Evolutionary conservation across 2,888 invertebrate genomes (phyloP).

Genomic region (Tholera decimalis): DNA sequence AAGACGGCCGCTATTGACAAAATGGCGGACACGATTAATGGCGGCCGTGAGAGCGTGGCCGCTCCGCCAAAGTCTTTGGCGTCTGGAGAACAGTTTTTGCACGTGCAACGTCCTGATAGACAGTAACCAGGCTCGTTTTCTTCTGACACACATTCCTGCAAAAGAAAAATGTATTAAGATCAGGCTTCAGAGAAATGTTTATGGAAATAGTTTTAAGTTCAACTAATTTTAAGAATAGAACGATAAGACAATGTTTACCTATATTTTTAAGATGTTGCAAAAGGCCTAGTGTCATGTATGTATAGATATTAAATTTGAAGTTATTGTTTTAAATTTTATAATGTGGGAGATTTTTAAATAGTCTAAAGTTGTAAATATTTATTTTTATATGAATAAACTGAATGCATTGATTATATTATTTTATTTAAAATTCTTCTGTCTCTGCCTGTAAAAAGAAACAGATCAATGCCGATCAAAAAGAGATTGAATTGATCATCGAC

Average conservation of each 20-base stretch:
- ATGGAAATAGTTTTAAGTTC: not conserved
- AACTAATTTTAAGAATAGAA: not conserved
- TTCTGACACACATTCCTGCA: conserved; percentile 88
- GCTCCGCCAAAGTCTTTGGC: conserved; percentile 83
- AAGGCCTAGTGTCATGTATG: conserved; percentile 19
- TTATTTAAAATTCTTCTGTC: no score
- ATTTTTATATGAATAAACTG: conserved; percentile 5
- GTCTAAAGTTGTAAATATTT: not conserved
- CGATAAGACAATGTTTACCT: not conserved
- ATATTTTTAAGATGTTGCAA: not conserved
- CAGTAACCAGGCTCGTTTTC: conserved; percentile 88
- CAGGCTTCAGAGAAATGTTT: not conserved
- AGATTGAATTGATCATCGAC: no score
- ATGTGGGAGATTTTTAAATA: not conserved
- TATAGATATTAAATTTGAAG: not conserved
- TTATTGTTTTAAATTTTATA: not conserved
- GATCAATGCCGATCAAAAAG: no score
- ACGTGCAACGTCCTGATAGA: conserved; percentile 84
- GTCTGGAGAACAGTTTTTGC: conserved; percentile 86
- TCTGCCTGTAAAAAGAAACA: no score
- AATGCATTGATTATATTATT: not conserved
- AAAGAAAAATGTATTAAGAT: conserved; percentile 2
- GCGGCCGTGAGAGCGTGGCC: conserved; percentile 71
- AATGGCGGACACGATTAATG: conserved; percentile 73
- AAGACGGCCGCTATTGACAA: conserved; percentile 76